These are phyloP conservation scores for Aradus depressus DNA, from an alignment of 2,888 invertebrate genomes.

Conservation along the genomic window DNA sequence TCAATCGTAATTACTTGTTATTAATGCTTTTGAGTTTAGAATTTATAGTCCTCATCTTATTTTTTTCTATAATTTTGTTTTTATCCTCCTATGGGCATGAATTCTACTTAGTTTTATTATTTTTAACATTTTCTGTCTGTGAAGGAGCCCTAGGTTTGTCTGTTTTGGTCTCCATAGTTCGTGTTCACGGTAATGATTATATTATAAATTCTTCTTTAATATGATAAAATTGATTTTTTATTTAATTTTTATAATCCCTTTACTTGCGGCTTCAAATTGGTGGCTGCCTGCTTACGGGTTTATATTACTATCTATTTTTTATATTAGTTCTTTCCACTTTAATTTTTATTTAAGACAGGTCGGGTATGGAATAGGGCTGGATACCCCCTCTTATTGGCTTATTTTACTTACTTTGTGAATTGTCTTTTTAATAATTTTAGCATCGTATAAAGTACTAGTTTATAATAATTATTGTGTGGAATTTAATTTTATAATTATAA, in stretches of 20 bases:
- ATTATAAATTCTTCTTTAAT: slow-evolving; percentile 46
- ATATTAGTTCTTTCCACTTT: slow-evolving; percentile 37
- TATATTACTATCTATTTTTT: slow-evolving; percentile 42
- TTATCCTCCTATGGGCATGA: slow-evolving; percentile 41
- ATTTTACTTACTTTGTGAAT: slow-evolving; percentile 47
- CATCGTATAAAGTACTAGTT: slow-evolving; percentile 43
- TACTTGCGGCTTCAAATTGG: slow-evolving; percentile 36
- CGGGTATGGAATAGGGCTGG: slow-evolving; percentile 23
- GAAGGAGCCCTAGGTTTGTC: slow-evolving; percentile 52
- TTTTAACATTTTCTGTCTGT: slow-evolving; percentile 40
- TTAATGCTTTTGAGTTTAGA: slow-evolving; percentile 49
- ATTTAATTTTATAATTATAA: slow-evolving; percentile 44
- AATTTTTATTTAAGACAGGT: slow-evolving; percentile 35
- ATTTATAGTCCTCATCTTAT: slow-evolving; percentile 48
- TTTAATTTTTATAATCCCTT: slow-evolving; percentile 42
- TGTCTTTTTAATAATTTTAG: slow-evolving; percentile 47
- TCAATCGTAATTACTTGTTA: slow-evolving; percentile 47
- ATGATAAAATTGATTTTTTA: slow-evolving; percentile 47
- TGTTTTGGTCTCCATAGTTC: slow-evolving; percentile 50
- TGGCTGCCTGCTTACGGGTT: slow-evolving; percentile 46
- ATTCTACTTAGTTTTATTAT: slow-evolving; percentile 47
- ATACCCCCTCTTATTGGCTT: slow-evolving; percentile 28
- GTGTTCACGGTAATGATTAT: slow-evolving; percentile 52
- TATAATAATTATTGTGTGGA: slow-evolving; percentile 41
- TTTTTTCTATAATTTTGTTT: slow-evolving; percentile 42